Conservation (phyloP, 2,113 vertebrate species). For the Mus spicilegus region DNA sequence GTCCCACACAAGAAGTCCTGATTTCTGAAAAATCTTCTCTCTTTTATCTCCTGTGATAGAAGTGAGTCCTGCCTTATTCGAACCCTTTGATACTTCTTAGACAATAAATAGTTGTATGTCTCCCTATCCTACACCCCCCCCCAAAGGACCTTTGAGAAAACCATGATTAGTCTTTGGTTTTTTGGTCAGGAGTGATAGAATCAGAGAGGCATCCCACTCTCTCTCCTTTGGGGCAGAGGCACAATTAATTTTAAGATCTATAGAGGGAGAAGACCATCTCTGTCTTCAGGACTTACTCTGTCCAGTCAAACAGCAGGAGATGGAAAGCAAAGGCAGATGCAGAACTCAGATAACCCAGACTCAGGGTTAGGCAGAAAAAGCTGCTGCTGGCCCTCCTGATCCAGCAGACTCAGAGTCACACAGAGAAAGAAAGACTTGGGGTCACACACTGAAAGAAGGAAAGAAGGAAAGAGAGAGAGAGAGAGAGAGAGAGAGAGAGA, state of each 20-base stretch:
- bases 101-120: slow-evolving; percentile 34
- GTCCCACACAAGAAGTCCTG: neutral
- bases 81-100: slow-evolving; percentile 30
- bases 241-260: neutral
- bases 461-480: no score
- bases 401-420: neutral
- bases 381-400: neutral
- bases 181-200: neutral
- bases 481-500: no score
- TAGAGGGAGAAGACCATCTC: neutral
- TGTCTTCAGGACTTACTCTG: rapidly evolving
- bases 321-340: rapidly evolving
- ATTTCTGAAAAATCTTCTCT: neutral
- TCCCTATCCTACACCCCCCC: neutral
- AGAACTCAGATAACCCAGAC: rapidly evolving
- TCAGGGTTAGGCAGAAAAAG: neutral
- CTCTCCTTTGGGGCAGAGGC: neutral
- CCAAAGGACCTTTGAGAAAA: neutral
- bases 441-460: no score
- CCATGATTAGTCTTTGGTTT: neutral
- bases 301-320: neutral
- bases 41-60: neutral
- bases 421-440: neutral
- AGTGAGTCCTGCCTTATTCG: neutral
- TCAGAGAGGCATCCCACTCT: neutral